phyloP scores from a whole-genome alignment of 2,113 vertebrate species.

The Ailuropoda melanoleuca region DNA sequence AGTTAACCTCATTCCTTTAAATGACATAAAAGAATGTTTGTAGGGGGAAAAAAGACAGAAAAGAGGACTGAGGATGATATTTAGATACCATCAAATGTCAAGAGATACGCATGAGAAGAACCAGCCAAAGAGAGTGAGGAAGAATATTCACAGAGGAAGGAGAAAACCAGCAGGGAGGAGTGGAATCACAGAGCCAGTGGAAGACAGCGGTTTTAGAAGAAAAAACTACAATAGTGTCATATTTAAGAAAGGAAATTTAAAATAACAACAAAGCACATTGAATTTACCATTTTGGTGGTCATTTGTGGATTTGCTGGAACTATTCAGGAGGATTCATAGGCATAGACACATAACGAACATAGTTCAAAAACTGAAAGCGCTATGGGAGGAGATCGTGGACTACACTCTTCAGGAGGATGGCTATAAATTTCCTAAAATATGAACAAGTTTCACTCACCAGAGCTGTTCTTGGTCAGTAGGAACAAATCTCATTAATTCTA shows the following conservation, averaged over 20 bases:
- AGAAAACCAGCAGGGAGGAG: background rate
- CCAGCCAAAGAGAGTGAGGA: background rate
- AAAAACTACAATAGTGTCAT: background rate
- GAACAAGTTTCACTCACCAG: slow-evolving; percentile 50
- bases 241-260: background rate
- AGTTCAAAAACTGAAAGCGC: background rate
- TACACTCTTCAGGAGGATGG: background rate
- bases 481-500: background rate
- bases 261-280: background rate
- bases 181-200: background rate
- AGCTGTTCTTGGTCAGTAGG: background rate
- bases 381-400: background rate
- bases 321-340: background rate
- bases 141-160: background rate
- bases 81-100: background rate
- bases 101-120: background rate
- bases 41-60: background rate
- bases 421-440: background rate
- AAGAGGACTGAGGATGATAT: background rate
- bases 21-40: background rate
- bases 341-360: background rate
- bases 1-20: background rate
- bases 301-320: background rate
- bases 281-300: background rate
- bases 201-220: background rate